Evolutionary conservation across 2,888 invertebrate genomes (phyloP).

Genomic region (Eucriotettix oculatus): DNA sequence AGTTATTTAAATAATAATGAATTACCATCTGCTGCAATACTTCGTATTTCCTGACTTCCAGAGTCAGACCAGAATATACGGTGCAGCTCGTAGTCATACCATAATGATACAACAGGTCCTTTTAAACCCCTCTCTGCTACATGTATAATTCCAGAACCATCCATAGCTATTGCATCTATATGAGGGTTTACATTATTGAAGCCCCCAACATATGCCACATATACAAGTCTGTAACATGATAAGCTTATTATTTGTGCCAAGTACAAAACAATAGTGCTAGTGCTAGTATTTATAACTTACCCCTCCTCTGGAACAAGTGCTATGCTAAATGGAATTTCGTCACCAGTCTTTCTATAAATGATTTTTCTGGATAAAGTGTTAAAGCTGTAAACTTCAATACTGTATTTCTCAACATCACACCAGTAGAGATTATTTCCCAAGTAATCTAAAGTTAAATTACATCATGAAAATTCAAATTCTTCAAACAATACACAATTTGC

Average conservation of each 20-base stretch:
- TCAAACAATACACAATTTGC: neutral
- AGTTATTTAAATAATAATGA: neutral
- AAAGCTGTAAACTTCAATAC: constrained; percentile 49
- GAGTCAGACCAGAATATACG: constrained; percentile 51
- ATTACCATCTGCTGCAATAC: constrained; percentile 41
- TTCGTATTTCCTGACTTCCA: constrained; percentile 45
- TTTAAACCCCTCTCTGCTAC: constrained; percentile 25
- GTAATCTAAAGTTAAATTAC: constrained; percentile 34
- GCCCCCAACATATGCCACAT: constrained; percentile 30
- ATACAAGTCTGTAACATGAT: constrained; percentile 40
- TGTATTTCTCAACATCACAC: constrained; percentile 42
- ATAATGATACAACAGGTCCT: constrained; percentile 35
- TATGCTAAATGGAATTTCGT: constrained; percentile 49
- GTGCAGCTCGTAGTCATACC: constrained; percentile 38
- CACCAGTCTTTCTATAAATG: constrained; percentile 37
- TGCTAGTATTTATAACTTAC: constrained; percentile 25
- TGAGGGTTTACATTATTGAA: constrained; percentile 20
- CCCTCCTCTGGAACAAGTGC: constrained; percentile 48
- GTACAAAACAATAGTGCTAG: too few species aligned
- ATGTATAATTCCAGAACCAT: constrained; percentile 36
- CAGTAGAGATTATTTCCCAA: constrained; percentile 57
- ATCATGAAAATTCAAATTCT: neutral
- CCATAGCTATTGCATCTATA: constrained; percentile 51
- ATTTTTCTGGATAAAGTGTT: constrained; percentile 38
- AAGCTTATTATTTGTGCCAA: neutral